Percentiles rank a stretch among this genome's conserved stretches.
Conservation (phyloP, 2,113 vertebrate genomes). For the Callospermophilus lateralis region DNA sequence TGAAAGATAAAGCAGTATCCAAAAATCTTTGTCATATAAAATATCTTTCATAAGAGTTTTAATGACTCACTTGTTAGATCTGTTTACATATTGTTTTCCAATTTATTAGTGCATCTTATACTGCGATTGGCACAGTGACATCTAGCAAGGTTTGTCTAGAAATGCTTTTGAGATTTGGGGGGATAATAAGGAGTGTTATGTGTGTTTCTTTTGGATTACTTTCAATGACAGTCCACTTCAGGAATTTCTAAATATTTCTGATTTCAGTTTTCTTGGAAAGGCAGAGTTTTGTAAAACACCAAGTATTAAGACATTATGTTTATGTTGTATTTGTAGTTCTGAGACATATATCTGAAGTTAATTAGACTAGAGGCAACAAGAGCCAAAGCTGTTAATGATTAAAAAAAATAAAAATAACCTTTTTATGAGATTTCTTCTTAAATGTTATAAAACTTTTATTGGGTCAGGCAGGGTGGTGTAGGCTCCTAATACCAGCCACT, state of each 20-base stretch:
- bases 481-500: no score
- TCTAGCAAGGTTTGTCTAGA: background rate
- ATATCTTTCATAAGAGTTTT: background rate
- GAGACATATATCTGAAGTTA: background rate
- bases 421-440: background rate
- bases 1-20: background rate
- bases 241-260: background rate
- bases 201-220: background rate
- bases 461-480: no score
- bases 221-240: background rate
- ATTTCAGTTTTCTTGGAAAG: background rate
- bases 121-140: background rate
- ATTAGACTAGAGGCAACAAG: rapidly evolving
- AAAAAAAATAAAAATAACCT: background rate
- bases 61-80: background rate
- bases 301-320: background rate
- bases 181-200: background rate
- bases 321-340: background rate
- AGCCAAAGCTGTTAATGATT: background rate
- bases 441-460: background rate
- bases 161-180: background rate
- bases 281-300: background rate
- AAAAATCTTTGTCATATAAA: background rate
- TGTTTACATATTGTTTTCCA: background rate
- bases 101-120: background rate